These are phyloP conservation scores for Ictalurus furcatus DNA, from an alignment of 2,113 vertebrate genomes.

Conservation along the genomic window DNA sequence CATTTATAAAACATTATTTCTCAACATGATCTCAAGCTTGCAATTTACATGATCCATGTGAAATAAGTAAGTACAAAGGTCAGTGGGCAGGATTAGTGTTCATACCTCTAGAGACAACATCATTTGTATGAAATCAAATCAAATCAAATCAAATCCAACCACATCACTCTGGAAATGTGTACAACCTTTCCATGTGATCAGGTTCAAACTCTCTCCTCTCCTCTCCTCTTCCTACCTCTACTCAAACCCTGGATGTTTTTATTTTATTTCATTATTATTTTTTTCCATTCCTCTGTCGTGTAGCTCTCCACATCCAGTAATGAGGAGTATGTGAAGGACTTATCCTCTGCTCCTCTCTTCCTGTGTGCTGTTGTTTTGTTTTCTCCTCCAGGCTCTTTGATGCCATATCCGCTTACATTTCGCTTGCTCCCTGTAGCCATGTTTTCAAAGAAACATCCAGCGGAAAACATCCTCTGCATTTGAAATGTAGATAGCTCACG, in stretches of 20 bases:
- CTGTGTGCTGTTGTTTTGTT: constrained; percentile 65
- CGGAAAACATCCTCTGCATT: constrained; percentile 76
- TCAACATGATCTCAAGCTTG: not conserved
- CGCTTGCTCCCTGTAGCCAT: constrained; percentile 73
- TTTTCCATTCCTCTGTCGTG: constrained; percentile 35
- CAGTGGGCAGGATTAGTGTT: not conserved
- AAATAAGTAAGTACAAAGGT: not conserved
- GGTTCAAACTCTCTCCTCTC: not conserved
- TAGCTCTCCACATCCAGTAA: constrained; percentile 14
- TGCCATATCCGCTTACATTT: constrained; percentile 74
- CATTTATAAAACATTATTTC: not conserved
- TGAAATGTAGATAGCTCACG: constrained; percentile 74
- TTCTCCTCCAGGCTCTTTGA: constrained; percentile 74
- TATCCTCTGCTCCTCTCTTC: constrained; percentile 1
- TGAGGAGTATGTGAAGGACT: constrained; percentile 13
- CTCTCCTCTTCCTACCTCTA: constrained; percentile 3
- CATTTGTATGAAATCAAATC: constrained; percentile 23
- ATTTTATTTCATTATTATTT: not conserved
- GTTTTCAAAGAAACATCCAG: constrained; percentile 75
- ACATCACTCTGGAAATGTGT: not conserved
- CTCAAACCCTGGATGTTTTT: not conserved
- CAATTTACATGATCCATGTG: no score
- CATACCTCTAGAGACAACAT: not conserved
- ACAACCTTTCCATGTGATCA: not conserved
- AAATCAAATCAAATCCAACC: constrained; percentile 16